Conservation (phyloP, 30 jellyfish, hydroid and myxozoan genomes). For the Euphysa ruthae region DNA sequence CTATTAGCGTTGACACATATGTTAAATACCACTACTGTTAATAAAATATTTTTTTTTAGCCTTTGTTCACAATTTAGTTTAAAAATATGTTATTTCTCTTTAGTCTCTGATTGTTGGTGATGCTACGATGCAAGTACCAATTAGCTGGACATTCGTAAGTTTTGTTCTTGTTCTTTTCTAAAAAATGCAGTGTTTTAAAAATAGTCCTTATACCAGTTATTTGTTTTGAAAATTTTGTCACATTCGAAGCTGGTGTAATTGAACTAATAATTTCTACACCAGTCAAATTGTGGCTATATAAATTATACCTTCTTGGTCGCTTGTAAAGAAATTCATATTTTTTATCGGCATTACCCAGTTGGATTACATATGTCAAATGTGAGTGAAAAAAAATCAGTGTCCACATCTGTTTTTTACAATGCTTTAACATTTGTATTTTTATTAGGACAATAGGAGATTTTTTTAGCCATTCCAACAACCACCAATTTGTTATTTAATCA, state of each 20-base stretch:
- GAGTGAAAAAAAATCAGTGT: too few relatives aligned
- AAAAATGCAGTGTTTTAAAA: too few relatives aligned
- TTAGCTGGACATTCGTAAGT: slow-evolving; percentile 82
- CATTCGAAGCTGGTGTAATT: slow-evolving; percentile 14
- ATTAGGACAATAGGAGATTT: too few relatives aligned
- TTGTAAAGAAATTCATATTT: background rate
- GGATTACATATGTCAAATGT: too few relatives aligned
- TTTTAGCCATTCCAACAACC: too few relatives aligned
- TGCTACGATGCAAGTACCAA: slow-evolving; percentile 82
- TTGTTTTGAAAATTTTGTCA: background rate
- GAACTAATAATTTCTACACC: background rate
- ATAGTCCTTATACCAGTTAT: too few relatives aligned
- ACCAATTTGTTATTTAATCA: too few relatives aligned
- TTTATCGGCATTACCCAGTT: slow-evolving; percentile 26
- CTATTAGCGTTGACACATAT: too few relatives aligned
- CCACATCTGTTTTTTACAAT: too few relatives aligned
- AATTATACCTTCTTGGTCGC: slow-evolving; percentile 21
- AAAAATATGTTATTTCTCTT: background rate
- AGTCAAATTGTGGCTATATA: slow-evolving; percentile 26
- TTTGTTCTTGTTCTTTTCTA: too few relatives aligned
- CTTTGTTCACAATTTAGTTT: background rate
- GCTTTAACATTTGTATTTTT: too few relatives aligned
- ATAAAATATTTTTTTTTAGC: background rate
- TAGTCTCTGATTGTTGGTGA: slow-evolving; percentile 91
- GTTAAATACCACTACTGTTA: too few relatives aligned